A percentile compares a stretch with the other conserved stretches of the same genome.
These are phyloP conservation scores for Athalia cordata DNA, from an alignment of 2,888 invertebrate species.

Conservation along the genomic window DNA sequence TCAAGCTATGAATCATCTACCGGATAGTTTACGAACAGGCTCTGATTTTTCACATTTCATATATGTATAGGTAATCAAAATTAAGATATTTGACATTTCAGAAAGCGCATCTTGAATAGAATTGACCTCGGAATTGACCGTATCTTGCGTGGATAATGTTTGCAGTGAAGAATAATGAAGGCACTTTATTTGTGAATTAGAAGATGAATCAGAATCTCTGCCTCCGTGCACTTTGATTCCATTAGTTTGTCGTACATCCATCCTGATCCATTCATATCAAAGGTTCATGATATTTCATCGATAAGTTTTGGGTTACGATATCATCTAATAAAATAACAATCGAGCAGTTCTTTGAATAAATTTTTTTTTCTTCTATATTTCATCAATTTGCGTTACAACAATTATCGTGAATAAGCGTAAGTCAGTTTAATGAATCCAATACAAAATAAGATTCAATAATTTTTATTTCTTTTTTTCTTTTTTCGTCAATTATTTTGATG, in stretches of 20 bases:
- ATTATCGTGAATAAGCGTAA: constrained; percentile 34
- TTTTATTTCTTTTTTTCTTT: not conserved
- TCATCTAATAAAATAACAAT: not conserved
- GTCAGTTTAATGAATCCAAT: constrained; percentile 14
- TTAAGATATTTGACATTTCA: too few species aligned
- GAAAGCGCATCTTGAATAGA: not conserved
- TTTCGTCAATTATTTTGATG: constrained; percentile 1
- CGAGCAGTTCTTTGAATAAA: not conserved
- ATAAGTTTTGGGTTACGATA: not conserved
- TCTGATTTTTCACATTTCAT: not conserved
- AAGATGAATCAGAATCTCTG: too few species aligned
- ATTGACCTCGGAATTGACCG: not conserved
- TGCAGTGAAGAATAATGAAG: not conserved
- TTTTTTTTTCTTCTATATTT: constrained; percentile 1
- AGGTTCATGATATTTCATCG: not conserved
- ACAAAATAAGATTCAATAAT: constrained; percentile 10
- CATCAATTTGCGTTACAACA: constrained; percentile 9
- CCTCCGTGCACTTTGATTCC: not conserved
- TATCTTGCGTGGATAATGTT: not conserved
- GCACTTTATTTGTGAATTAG: not conserved
- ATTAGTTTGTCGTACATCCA: not conserved
- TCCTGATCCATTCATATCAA: not conserved
- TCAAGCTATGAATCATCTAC: not conserved
- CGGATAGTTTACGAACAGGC: not conserved
- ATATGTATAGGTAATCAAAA: not conserved